Base-by-base conservation (phyloP, 2,113 vertebrate genomes). In the Saguinus imperator region DNA sequence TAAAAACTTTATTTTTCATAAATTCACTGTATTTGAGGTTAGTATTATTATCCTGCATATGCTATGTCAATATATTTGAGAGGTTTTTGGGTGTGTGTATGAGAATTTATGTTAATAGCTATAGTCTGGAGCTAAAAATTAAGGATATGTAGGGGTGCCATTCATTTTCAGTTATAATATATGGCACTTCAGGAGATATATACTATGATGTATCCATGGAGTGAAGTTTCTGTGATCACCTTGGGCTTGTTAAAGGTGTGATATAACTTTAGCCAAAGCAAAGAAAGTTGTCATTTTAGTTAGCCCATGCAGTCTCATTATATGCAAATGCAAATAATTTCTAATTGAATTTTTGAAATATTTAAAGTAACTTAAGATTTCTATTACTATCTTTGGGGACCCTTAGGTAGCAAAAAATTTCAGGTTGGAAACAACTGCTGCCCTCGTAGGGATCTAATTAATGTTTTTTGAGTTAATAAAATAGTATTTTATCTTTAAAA, bases 261-360 rank as follows among this genome's bases (percentile, higher is more conserved):
- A 64, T 29, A 17, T 13, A 75, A 73, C 29, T 93, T 27, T 37
- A 85, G 43, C 3, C 66, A 82, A 89, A 91, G 43, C 72, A 93
- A 94, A 93, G 32, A 88, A 88, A 85, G 23, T 50, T 94, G 82
- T 64, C 35, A 57, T 82, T 88, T 88, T 68, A 68, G 5, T 89
- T 50, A 73, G 35, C 23, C 23, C 40, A 35, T 37, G 18, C 16
- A 50, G 58, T 43, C 27, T 87, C 43, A 17, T 64, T 83, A n/a
- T 89, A 35, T 68, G 10, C 11, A 95, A 82, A 77, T 76, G 23
- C 12, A 32, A n/a, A 64, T 83, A 5, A 73, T 8, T 72, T 32
- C 14, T 82, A 52, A 72, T 93, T 64, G 50, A 73, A 82, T 68
- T 81, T 92, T 93, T 89, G 68, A 94, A 93, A 68, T 61, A 84